These are phyloP conservation scores for Coracopsis vasa DNA, from an alignment of 2,113 vertebrate species.

Conservation along the genomic window DNA sequence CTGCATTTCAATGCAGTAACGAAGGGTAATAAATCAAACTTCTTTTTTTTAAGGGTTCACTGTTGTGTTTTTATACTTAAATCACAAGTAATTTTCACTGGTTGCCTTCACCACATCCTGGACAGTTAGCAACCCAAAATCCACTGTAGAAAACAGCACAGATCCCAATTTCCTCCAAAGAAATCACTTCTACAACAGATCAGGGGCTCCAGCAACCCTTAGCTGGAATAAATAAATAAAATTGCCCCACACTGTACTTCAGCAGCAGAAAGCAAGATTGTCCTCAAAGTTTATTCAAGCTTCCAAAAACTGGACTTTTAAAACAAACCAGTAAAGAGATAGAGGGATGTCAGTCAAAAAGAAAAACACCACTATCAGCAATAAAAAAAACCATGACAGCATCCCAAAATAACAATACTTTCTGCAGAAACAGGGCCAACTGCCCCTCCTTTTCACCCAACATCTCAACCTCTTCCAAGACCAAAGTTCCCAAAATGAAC, in stretches of 20 bases:
- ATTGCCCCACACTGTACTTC: not conserved
- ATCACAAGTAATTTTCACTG: not conserved
- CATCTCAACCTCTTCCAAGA: not conserved
- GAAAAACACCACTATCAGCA: not conserved
- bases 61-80: not conserved
- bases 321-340: not conserved
- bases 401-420: not conserved
- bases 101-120: not conserved
- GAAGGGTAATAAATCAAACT: conserved; percentile 52
- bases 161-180: not conserved
- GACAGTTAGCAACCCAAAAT: not conserved
- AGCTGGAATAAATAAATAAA: not conserved
- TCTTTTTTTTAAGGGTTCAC: not conserved
- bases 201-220: not conserved
- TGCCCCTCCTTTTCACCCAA: not conserved
- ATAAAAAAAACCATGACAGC: not conserved
- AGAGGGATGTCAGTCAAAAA: not conserved
- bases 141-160: not conserved
- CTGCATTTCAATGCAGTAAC: conserved; percentile 39
- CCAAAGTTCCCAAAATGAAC: not conserved
- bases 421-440: not conserved
- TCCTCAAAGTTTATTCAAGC: not conserved
- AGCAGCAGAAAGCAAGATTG: not conserved
- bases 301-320: not conserved
- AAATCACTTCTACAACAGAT: not conserved